These are phyloP conservation scores for Eunapius fragilis DNA, from an alignment of 37 sponge, comb jelly and placozoan species.

Conservation along the genomic window DNA sequence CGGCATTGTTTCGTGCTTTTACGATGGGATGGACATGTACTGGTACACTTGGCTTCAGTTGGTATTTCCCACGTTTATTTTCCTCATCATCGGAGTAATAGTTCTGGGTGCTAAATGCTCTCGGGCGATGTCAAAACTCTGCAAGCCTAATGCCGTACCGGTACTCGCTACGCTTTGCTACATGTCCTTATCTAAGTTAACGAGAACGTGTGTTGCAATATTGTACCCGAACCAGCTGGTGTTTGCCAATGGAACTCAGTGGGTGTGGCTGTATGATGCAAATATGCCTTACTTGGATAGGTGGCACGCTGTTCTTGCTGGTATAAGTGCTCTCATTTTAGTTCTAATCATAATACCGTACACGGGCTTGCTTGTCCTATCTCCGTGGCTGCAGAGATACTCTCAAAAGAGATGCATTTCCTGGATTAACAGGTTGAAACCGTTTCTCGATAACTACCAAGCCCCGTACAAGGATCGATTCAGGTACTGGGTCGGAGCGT, in stretches of 20 bases:
- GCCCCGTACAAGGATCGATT: neutral
- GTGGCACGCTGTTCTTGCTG: no score
- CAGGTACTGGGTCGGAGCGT: neutral
- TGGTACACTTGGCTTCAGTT: no score
- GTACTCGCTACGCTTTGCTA: neutral
- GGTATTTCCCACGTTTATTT: no score
- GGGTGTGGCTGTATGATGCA: neutral
- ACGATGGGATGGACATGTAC: no score
- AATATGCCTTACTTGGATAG: neutral
- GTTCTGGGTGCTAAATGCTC: no score
- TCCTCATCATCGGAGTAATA: no score
- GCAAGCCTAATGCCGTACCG: neutral
- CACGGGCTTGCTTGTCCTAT: neutral
- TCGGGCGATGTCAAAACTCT: no score
- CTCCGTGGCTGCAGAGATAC: neutral
- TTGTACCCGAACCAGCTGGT: neutral
- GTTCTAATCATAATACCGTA: neutral
- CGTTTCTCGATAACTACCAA: neutral
- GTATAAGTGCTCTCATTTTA: no score
- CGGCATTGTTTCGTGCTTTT: no score
- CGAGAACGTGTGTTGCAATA: neutral
- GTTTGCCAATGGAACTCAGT: neutral
- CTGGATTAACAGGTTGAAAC: neutral
- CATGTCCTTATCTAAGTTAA: neutral
- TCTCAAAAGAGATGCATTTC: neutral